Evolutionary conservation across 2,888 invertebrate species (phyloP), one percentile per base, ranked within the genome.

Genomic region (Patella ulyssiponensis): DNA sequence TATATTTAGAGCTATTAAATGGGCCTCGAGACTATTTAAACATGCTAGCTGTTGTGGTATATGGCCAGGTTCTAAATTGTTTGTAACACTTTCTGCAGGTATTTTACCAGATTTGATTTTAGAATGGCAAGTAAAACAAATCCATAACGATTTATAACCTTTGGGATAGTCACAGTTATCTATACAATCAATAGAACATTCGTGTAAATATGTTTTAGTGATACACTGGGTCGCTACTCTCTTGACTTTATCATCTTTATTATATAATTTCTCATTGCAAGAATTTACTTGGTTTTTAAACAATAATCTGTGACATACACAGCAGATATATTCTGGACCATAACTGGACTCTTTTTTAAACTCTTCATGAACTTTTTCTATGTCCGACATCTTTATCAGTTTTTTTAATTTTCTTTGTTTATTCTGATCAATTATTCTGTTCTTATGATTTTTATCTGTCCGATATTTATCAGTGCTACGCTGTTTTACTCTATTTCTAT

Each of bases 1-100:
- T 9, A 72, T 72, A 53, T 72, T 72, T 12, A 33, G 15, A 44
- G 72, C 12, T 17, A 72, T 72, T 51, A 72, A 33, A 44, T 72
- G 72, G 1, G 14, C 14, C 20, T 72, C 53, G 3, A 72, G 5
- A 14, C n/a, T 12, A 53, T 71, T 71, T 11, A 72, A 51, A 51
- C 72, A 20, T 15, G 5, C 44, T 4, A 72, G 44, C n/a, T 27
- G 17, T 72, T 27, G 17, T 33, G 72, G 72, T 44, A 72, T 72
- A 44, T 27, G 9, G 14, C 20, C 33, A 33, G 53, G 72, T 27
- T 44, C 51, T n/a, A 72, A 33, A 72, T 72, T 72, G 44, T 72
- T 72, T 14, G 51, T 51, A n/a, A 72, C 72, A 72, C 15, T 15
- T 27, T 72, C 72, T 12, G 72, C 53, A 17, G 72, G 72, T n/a